These are phyloP conservation scores for Stichopus chloronotus DNA, from an alignment of 35 echinoderm and acorn worm genomes.

Conservation along the genomic window DNA sequence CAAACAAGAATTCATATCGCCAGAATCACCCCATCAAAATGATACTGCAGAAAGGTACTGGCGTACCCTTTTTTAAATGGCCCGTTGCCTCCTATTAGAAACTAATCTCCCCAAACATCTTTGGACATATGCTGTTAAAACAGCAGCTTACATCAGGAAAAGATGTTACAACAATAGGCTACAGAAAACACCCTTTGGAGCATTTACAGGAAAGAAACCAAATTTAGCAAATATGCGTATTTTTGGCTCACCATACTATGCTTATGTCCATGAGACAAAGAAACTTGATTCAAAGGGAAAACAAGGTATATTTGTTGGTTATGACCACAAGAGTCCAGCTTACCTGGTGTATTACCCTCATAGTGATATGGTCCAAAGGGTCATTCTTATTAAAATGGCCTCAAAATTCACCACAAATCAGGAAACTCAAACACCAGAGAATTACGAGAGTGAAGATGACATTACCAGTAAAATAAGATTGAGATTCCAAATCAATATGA, in stretches of 20 bases:
- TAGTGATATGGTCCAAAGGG: constrained; percentile 3
- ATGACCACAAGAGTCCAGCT: constrained; percentile 63
- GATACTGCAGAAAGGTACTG: constrained; percentile 55
- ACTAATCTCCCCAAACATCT: constrained; percentile 2
- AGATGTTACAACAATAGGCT: constrained; percentile 15
- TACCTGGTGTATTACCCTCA: constrained; percentile 61
- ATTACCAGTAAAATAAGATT: not conserved
- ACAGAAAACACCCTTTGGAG: constrained; percentile 25
- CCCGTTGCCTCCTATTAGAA: constrained; percentile 49
- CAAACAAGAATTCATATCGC: constrained; percentile 49
- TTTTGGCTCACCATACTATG: constrained; percentile 61
- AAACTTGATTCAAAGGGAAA: constrained; percentile 63
- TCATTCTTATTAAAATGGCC: not conserved
- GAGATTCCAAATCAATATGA: not conserved
- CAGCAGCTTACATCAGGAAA: constrained; percentile 36
- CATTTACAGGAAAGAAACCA: not conserved
- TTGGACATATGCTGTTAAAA: constrained; percentile 37
- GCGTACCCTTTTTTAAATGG: constrained; percentile 64
- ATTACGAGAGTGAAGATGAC: not conserved
- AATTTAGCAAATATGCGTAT: constrained; percentile 30
- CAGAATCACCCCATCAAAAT: constrained; percentile 67
- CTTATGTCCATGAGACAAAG: constrained; percentile 39
- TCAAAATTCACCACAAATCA: not conserved
- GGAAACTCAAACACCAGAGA: not conserved
- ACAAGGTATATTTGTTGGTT: constrained; percentile 67